A percentile compares a stretch with the other conserved stretches of the same genome.
phyloP scores from a whole-genome alignment of 2,113 vertebrate species.

The Gavialis gangeticus region DNA sequence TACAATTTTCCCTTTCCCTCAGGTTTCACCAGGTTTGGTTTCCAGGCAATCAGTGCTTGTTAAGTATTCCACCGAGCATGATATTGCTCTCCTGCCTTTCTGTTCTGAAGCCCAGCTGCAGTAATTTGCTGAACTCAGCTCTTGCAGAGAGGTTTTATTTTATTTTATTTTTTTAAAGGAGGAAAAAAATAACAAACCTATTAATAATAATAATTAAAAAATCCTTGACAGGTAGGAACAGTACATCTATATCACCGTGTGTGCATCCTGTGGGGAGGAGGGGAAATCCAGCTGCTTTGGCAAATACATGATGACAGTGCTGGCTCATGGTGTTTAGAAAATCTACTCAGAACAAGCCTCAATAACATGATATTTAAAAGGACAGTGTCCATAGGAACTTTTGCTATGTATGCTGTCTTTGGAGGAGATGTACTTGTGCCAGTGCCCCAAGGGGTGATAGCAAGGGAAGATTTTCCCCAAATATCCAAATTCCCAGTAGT shows the following conservation, averaged over 20 bases:
- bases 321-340: neutral
- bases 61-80: slow-evolving; percentile 69
- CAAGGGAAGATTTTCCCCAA: too few species aligned
- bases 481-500: too few species aligned
- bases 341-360: neutral
- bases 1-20: slow-evolving; percentile 30
- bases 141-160: slow-evolving; percentile 12
- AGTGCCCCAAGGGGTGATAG: neutral
- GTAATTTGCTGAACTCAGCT: slow-evolving; percentile 75
- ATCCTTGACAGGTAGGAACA: slow-evolving; percentile 64
- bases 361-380: rapidly evolving
- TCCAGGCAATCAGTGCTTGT: slow-evolving; percentile 67
- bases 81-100: slow-evolving; percentile 70
- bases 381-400: neutral
- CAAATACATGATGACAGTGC: neutral
- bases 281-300: neutral
- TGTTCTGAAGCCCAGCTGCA: neutral
- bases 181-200: slow-evolving; percentile 65
- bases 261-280: neutral
- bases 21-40: slow-evolving; percentile 60
- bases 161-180: neutral
- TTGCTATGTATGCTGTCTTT: neutral
- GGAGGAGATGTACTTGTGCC: neutral
- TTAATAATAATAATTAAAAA: slow-evolving; percentile 77
- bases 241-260: slow-evolving; percentile 43